Percentiles rank a stretch among this genome's conserved stretches.
Conservation (phyloP, 2,113 vertebrate genomes). For the Lophochroa leadbeateri region DNA sequence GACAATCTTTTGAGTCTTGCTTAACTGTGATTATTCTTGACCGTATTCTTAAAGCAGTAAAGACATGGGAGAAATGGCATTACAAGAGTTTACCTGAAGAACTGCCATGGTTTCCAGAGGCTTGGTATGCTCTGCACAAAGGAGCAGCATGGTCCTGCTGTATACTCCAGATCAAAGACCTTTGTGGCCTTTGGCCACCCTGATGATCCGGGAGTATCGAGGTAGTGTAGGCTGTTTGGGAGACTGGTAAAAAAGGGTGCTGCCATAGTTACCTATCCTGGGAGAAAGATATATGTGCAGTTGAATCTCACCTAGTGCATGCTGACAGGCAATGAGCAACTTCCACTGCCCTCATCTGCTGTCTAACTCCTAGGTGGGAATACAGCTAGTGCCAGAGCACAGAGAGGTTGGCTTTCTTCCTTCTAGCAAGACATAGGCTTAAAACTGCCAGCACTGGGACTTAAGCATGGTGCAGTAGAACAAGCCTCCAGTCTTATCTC, state of each 20-base stretch:
- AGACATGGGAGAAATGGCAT: not conserved
- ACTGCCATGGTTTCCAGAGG: not conserved
- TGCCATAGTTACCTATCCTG: not conserved
- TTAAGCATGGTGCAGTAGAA: not conserved
- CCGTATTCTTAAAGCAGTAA: not conserved
- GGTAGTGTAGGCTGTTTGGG: accelerated
- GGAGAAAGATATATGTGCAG: not conserved
- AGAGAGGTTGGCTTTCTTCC: not conserved
- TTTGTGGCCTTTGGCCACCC: not conserved
- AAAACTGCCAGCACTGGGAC: not conserved
- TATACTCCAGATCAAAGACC: not conserved
- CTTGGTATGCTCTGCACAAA: not conserved
- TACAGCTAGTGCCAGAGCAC: not conserved
- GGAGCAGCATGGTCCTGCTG: not conserved
- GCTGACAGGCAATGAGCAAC: not conserved
- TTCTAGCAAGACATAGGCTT: not conserved
- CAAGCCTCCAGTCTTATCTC: not conserved
- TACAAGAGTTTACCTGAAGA: not conserved
- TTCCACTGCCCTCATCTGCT: not conserved
- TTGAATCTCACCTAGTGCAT: not conserved
- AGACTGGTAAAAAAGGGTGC: not conserved
- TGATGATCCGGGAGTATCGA: accelerated
- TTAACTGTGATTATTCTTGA: not conserved
- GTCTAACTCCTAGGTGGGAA: not conserved
- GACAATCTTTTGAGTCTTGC: not conserved